These are phyloP conservation scores for Toxotes chatareus DNA, from an alignment of 2,113 vertebrate genomes.

Conservation along the genomic window DNA sequence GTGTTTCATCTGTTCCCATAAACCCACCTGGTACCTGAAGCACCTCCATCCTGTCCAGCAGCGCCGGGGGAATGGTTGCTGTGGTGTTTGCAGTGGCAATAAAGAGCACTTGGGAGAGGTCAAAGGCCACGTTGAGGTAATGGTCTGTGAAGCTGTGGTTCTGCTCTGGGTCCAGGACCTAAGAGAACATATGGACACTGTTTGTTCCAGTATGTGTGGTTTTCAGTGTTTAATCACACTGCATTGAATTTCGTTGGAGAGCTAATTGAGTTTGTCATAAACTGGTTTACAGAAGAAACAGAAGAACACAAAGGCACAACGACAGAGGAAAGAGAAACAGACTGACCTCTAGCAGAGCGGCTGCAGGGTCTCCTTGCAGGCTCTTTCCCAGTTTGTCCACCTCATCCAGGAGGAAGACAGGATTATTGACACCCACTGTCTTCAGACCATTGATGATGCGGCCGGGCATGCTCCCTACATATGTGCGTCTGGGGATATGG, in stretches of 20 bases:
- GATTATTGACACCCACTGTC: constrained; percentile 94
- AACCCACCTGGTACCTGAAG: constrained; percentile 96
- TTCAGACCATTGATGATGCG: constrained; percentile 97
- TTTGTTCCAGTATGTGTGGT: neutral
- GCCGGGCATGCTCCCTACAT: constrained; percentile 98
- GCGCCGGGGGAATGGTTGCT: constrained; percentile 92
- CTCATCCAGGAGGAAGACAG: constrained; percentile 96
- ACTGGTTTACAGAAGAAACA: neutral
- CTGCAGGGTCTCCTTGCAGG: constrained; percentile 96
- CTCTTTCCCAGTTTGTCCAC: constrained; percentile 98
- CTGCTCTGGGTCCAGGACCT: constrained; percentile 98
- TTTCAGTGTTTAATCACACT: neutral
- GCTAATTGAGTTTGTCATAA: neutral
- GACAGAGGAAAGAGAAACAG: neutral
- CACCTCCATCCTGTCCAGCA: constrained; percentile 97
- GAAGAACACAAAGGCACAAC: neutral
- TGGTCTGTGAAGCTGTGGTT: constrained; percentile 98
- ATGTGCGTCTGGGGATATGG: constrained; percentile 87
- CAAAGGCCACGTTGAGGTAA: constrained; percentile 97
- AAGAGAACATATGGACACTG: neutral
- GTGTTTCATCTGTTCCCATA: neutral
- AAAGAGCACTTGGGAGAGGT: constrained; percentile 98
- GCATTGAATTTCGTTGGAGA: neutral
- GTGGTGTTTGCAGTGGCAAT: constrained; percentile 97
- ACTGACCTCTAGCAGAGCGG: constrained; percentile 94